Conservation (phyloP, 1,140 invertebrate genomes). For the Drosophila repletoides region DNA sequence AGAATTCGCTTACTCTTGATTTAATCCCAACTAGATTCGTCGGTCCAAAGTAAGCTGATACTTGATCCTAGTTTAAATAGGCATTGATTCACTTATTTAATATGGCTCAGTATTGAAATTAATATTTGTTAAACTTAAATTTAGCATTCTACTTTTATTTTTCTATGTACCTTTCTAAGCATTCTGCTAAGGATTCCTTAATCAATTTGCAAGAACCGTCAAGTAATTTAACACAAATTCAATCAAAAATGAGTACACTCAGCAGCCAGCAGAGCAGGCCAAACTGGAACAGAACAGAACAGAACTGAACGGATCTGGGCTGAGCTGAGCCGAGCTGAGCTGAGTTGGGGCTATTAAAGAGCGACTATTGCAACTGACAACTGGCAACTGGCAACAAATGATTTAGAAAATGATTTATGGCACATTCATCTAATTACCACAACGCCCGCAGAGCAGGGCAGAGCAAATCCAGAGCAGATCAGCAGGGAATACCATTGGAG, state of each 20-base stretch:
- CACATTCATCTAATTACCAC: constrained; percentile 79
- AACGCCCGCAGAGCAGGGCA: constrained; percentile 50
- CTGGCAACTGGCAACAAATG: constrained; percentile 61
- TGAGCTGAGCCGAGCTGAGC: not conserved
- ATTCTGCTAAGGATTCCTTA: not conserved
- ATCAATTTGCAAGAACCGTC: not conserved
- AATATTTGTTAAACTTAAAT: not conserved
- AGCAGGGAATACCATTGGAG: not conserved
- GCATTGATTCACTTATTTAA: too few relatives aligned
- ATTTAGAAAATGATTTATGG: constrained; percentile 80
- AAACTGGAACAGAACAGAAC: not conserved
- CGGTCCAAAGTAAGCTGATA: too few relatives aligned
- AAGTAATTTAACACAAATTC: constrained; percentile 25
- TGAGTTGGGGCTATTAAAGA: constrained; percentile 27
- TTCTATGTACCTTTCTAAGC: not conserved
- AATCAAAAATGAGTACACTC: constrained; percentile 41
- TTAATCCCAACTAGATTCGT: too few relatives aligned
- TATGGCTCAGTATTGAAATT: too few relatives aligned
- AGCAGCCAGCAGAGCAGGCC: constrained; percentile 1
- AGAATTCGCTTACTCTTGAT: too few relatives aligned
- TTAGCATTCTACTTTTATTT: not conserved
- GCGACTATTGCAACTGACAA: constrained; percentile 40
- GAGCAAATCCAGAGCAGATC: too few relatives aligned
- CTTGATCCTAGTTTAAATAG: too few relatives aligned
- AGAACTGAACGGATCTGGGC: not conserved